Percentiles rank a stretch among this genome's conserved stretches.
Conservation (phyloP, 2,797 vertebrate species). For the Sternarchorhynchus goeldii region DNA sequence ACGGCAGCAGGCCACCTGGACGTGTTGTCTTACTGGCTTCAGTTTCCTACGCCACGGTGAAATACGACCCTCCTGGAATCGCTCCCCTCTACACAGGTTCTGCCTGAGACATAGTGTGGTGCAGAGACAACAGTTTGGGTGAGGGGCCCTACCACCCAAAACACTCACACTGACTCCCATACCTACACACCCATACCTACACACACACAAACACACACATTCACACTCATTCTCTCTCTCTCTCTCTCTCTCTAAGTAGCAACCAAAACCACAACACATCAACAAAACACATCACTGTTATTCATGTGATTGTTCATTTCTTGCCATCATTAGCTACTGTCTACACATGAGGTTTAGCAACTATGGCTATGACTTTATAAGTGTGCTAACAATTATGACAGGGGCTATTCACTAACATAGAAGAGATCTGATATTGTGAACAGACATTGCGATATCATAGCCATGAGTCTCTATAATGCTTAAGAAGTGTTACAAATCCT, state of each 20-base stretch:
- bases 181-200: neutral
- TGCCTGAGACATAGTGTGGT: conserved; percentile 3
- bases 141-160: too few relatives aligned
- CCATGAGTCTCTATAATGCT: too few relatives aligned
- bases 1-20: conserved; percentile 40
- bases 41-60: conserved; percentile 43
- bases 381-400: conserved; percentile 13
- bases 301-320: neutral
- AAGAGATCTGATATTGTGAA: too few relatives aligned
- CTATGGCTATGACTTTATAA: neutral
- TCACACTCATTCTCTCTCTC: neutral
- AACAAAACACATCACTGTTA: neutral
- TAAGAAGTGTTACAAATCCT: neutral
- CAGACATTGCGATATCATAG: too few relatives aligned
- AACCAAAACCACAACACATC: neutral
- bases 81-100: conserved; percentile 10
- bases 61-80: conserved; percentile 37
- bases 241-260: neutral
- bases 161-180: neutral
- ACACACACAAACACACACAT: neutral
- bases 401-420: neutral
- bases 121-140: neutral
- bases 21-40: conserved; percentile 50
- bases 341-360: neutral
- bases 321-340: neutral